These are phyloP conservation scores for Pelochelys cantorii DNA, from an alignment of 2,797 vertebrate species.

Conservation along the genomic window DNA sequence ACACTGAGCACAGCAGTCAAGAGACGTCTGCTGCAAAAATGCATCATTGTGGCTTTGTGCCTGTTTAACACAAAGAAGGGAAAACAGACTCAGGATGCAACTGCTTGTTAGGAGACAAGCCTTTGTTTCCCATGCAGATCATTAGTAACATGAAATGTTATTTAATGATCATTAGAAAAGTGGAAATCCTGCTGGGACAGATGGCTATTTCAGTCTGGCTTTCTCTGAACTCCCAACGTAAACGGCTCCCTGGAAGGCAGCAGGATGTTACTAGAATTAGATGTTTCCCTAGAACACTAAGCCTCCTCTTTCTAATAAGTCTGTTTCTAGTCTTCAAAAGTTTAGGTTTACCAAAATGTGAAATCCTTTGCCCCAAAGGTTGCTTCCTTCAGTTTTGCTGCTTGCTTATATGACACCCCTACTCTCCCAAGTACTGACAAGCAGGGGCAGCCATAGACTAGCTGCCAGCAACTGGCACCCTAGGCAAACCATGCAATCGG, in stretches of 20 bases:
- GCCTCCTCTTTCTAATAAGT: background rate
- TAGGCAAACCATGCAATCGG: too few relatives aligned
- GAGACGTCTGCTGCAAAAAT: slow-evolving; percentile 47
- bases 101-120: slow-evolving; percentile 2
- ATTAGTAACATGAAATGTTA: background rate
- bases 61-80: background rate
- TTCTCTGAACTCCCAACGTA: background rate
- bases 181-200: background rate
- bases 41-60: slow-evolving; percentile 20
- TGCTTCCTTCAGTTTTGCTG: rapidly evolving
- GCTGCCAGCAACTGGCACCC: too few relatives aligned
- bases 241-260: background rate
- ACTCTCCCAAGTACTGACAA: background rate
- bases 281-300: background rate
- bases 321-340: background rate
- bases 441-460: too few relatives aligned
- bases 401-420: background rate
- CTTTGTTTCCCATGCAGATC: slow-evolving; percentile 36
- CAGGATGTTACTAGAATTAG: background rate
- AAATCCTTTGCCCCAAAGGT: background rate
- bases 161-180: background rate
- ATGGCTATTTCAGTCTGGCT: background rate
- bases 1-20: slow-evolving; percentile 27
- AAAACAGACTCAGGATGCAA: background rate
- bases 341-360: background rate